Evolutionary conservation across 2,888 invertebrate species (phyloP), one percentile per base, ranked within the genome.

Genomic region (Trissolcus japonicus): DNA sequence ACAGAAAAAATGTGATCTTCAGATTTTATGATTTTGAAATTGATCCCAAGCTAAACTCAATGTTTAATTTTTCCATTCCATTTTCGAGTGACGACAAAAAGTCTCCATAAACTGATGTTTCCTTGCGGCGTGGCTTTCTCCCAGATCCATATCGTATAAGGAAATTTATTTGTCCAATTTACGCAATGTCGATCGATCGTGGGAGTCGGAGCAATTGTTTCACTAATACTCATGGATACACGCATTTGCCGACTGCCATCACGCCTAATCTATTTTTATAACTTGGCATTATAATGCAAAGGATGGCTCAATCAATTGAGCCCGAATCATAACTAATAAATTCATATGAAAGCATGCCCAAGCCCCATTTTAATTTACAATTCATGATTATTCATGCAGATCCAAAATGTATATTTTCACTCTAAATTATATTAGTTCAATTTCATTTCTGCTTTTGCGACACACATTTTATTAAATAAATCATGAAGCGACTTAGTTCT

Each of bases 141-240:
- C n/a, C 53, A 35, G n/a, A 43, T 60, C 54, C 60, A 40, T 55
- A 61, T 68, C 69, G 17, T 62, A 69, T 69, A 69, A 62, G 62
- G 62, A 62, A 61, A 69, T 62, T 69, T 50, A 53, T 61, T 55
- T 69, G 61, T 54, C 55, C 48, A 41, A 56, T 69, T 61, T 59
- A 29, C 69, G 60, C 50, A 69, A 61, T 50, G 13, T 40, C 57
- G 53, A 71, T 71, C 57, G 50, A 19, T 63, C 35, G 71, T 57
- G 63, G 71, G 63, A 71, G 71, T 63, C 14, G 40, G 11, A 48
- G 29, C 6, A n/a, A 53, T 59, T 46, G 19, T 53, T 17, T 14
- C 55, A 4, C 46, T 48, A 35, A 40, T 66, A 51, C 66, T 25
- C 9, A 6, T 54, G 3, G 14, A 54, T 25, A 65, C 19, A 19